Conservation (phyloP, 2,797 vertebrate species). For the Spizella passerina region DNA sequence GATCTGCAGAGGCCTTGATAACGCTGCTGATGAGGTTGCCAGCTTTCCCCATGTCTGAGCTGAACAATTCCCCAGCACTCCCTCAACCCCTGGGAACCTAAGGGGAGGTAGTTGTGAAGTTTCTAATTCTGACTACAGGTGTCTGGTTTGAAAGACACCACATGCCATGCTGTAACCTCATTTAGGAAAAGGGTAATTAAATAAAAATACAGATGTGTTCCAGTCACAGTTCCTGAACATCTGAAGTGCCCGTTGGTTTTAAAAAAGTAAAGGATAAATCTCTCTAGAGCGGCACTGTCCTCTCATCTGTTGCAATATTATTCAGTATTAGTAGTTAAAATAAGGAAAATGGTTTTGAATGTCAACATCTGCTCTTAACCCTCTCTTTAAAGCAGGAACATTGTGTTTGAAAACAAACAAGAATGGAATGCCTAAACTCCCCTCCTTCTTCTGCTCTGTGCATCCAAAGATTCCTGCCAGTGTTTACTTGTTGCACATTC, state of each 20-base stretch:
- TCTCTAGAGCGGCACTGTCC: neutral
- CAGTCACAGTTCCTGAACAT: conserved; percentile 69
- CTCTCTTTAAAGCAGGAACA: neutral
- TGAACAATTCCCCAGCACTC: conserved; percentile 31
- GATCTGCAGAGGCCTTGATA: conserved; percentile 71
- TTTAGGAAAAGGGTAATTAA: conserved; percentile 75
- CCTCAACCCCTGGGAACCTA: conserved; percentile 3
- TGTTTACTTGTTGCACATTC: neutral
- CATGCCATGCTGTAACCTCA: conserved; percentile 61
- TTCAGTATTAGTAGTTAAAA: conserved; percentile 51
- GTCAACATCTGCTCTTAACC: conserved; percentile 11
- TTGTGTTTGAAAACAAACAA: conserved; percentile 18
- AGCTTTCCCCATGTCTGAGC: conserved; percentile 33
- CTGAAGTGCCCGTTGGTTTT: conserved; percentile 41
- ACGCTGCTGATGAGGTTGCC: conserved; percentile 65
- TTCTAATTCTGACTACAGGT: conserved; percentile 69
- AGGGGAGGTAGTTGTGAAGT: neutral
- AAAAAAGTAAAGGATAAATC: neutral
- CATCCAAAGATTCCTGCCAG: neutral
- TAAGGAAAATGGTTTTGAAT: neutral
- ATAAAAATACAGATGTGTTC: conserved; percentile 75
- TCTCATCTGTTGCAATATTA: conserved; percentile 19
- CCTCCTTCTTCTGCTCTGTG: neutral
- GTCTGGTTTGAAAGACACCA: conserved; percentile 61
- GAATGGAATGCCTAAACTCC: neutral